These are phyloP conservation scores for Lycaon pictus DNA, from an alignment of 2,113 vertebrate genomes.

Conservation along the genomic window DNA sequence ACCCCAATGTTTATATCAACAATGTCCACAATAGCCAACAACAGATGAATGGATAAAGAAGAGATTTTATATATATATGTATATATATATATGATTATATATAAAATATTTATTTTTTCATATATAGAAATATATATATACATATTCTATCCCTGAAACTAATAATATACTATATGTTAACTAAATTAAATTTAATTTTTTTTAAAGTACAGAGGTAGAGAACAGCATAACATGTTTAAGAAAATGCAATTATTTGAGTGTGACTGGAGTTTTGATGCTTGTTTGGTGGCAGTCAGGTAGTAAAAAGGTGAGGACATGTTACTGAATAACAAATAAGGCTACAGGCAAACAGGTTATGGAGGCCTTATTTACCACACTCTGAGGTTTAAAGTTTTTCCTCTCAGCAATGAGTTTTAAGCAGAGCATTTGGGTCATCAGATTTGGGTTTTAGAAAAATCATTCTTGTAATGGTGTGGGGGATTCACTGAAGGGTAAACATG, in stretches of 20 bases:
- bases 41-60: neutral
- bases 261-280: neutral
- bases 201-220: neutral
- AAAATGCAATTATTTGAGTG: neutral
- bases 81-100: too few species aligned
- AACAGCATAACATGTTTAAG: neutral
- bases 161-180: neutral
- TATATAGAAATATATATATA: too few species aligned
- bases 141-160: neutral
- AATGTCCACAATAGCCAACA: neutral
- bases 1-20: neutral
- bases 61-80: neutral
- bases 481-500: neutral
- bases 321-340: neutral
- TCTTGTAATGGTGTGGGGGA: neutral
- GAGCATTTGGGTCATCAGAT: neutral
- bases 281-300: neutral
- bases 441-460: conserved; percentile 19
- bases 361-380: neutral
- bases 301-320: neutral
- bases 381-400: neutral
- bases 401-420: neutral
- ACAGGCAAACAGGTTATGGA: neutral
- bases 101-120: too few species aligned
- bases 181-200: neutral